Conservation (phyloP, 2,888 invertebrate species). For the Formica aserva region DNA sequence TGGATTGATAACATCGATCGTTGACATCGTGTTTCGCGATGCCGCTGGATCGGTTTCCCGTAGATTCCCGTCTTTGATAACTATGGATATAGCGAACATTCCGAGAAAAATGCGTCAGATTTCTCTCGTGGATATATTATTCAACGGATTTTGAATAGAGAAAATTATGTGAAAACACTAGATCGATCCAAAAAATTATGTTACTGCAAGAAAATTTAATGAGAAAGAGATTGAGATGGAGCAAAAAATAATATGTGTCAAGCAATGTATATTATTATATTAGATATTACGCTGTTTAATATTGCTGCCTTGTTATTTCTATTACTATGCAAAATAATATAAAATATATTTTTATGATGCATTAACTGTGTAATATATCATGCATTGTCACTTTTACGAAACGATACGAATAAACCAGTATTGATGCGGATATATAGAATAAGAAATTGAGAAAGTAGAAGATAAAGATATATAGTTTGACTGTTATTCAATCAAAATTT, state of each 20-base stretch:
- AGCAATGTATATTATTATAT: background rate
- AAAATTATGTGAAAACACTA: background rate
- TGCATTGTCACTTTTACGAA: conserved; percentile 8
- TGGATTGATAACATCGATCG: conserved; percentile 67
- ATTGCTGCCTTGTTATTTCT: background rate
- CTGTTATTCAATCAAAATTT: conserved; percentile 52
- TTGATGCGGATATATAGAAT: background rate
- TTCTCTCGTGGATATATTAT: conserved; percentile 3
- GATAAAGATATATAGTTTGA: conserved; percentile 14
- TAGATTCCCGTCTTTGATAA: conserved; percentile 39
- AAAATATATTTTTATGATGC: background rate
- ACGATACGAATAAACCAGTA: background rate
- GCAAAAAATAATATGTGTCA: too few species aligned
- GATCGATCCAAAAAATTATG: background rate
- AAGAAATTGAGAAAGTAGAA: conserved; percentile 45
- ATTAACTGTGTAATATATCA: background rate
- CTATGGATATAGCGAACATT: conserved; percentile 8
- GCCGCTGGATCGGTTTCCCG: conserved; percentile 19
- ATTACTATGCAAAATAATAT: background rate
- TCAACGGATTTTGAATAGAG: background rate
- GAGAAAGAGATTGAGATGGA: background rate
- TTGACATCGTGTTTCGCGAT: conserved; percentile 69
- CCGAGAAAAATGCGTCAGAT: background rate
- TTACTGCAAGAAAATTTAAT: background rate
- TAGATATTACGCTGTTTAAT: background rate